Percentiles rank a stretch among this genome's conserved stretches.
These are phyloP conservation scores for Orbicella faveolata DNA, from an alignment of 64 coral and sea anemone genomes.

Conservation along the genomic window DNA sequence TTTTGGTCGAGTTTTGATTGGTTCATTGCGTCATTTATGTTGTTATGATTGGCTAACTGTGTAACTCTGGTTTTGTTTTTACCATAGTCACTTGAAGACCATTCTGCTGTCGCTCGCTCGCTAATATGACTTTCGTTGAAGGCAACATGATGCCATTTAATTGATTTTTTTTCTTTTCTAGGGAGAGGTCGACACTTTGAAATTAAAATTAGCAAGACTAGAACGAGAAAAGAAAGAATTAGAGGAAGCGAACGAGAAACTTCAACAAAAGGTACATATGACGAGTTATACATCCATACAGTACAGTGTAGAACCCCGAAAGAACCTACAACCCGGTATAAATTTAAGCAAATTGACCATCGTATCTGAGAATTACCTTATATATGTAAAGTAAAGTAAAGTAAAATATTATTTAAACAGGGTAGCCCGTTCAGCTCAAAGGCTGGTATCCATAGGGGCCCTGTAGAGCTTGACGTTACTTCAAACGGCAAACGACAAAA, in stretches of 20 bases:
- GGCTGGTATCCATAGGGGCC: too few relatives aligned
- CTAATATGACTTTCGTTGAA: not conserved
- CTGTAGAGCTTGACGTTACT: too few relatives aligned
- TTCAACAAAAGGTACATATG: slow-evolving; percentile 80
- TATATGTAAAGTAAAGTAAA: too few relatives aligned
- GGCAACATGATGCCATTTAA: not conserved
- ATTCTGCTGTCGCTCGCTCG: not conserved
- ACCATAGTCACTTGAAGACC: not conserved
- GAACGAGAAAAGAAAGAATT: slow-evolving; percentile 88
- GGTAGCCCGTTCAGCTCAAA: too few relatives aligned
- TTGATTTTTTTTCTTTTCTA: not conserved
- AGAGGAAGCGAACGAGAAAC: slow-evolving; percentile 65
- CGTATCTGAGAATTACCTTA: too few relatives aligned
- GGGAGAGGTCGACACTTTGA: slow-evolving; percentile 76
- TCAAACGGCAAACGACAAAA: too few relatives aligned
- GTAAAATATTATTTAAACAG: too few relatives aligned
- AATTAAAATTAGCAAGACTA: slow-evolving; percentile 79
- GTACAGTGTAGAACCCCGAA: not conserved
- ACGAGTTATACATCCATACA: not conserved
- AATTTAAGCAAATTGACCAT: too few relatives aligned
- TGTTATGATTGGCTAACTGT: not conserved
- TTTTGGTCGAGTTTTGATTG: not conserved
- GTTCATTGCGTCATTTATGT: not conserved
- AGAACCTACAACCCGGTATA: too few relatives aligned
- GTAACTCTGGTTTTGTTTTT: not conserved